Evolutionary conservation across 2,113 vertebrate genomes (phyloP).

Genomic region (Synodontis membranacea): DNA sequence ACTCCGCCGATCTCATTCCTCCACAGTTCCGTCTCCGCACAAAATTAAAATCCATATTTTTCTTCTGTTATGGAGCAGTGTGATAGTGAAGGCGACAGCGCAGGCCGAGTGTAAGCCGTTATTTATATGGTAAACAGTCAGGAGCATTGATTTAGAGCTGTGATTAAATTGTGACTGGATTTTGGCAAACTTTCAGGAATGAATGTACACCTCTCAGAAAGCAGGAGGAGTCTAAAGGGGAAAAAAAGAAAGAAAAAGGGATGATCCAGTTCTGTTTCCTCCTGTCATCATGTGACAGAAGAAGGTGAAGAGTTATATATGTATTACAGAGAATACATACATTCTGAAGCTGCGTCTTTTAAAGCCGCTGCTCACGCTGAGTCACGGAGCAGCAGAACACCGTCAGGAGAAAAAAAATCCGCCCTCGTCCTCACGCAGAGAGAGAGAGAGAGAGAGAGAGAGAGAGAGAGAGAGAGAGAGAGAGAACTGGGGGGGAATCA

Average conservation of each 20-base stretch:
- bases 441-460: too few relatives aligned
- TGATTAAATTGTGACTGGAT: conserved; percentile 6
- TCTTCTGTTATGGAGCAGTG: background rate
- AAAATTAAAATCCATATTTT: conserved; percentile 11
- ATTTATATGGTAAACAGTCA: background rate
- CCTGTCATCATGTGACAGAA: background rate
- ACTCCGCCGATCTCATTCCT: background rate
- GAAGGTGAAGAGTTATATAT: background rate
- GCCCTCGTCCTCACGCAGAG: background rate
- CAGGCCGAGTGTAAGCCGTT: background rate
- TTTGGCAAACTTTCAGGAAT: background rate
- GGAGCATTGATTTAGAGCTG: background rate
- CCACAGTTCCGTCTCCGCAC: background rate
- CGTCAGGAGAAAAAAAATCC: background rate
- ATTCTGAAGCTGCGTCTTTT: too few relatives aligned
- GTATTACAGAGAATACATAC: too few relatives aligned
- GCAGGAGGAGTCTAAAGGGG: too few relatives aligned
- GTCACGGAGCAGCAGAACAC: too few relatives aligned
- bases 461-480: too few relatives aligned
- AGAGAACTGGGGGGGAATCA: too few relatives aligned
- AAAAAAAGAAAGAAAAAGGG: too few relatives aligned
- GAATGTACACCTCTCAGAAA: background rate
- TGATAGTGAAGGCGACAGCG: background rate
- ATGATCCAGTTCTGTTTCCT: background rate
- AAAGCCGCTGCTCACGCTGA: too few relatives aligned